Percentiles rank a stretch among this genome's conserved stretches.
phyloP scores from a whole-genome alignment of 2,113 vertebrate genomes.

The Cololabis saira region DNA sequence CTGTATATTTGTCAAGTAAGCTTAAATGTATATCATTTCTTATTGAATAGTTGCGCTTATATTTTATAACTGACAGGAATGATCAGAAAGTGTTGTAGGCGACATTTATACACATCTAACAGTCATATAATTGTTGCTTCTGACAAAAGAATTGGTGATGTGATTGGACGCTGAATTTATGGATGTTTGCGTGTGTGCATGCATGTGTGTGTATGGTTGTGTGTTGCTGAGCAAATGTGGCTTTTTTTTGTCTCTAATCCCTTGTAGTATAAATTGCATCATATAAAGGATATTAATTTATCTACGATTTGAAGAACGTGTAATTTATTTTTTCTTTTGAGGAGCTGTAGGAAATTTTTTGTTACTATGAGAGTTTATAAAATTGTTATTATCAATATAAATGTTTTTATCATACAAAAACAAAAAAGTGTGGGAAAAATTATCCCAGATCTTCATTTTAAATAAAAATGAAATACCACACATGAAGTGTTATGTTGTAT shows the following conservation, averaged over 20 bases:
- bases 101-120: conserved; percentile 65
- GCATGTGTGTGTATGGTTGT: conserved; percentile 18
- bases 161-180: conserved; percentile 4
- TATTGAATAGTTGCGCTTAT: conserved; percentile 55
- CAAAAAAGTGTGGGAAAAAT: conserved; percentile 52
- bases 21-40: conserved; percentile 73
- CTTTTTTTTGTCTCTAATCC: conserved; percentile 52
- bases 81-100: conserved; percentile 51
- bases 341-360: conserved; percentile 65
- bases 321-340: conserved; percentile 83
- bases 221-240: conserved; percentile 30
- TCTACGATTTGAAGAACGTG: conserved; percentile 77
- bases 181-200: conserved; percentile 22
- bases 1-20: conserved; percentile 77
- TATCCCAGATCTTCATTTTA: conserved; percentile 58
- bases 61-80: conserved; percentile 54
- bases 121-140: conserved; percentile 45
- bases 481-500: not conserved
- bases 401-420: conserved; percentile 51
- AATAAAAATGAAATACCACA: conserved; percentile 67
- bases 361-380: conserved; percentile 69
- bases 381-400: conserved; percentile 60
- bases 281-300: conserved; percentile 80
- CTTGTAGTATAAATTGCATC: conserved; percentile 64
- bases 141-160: conserved; percentile 37